Evolutionary conservation across 2,113 vertebrate genomes (phyloP).

Genomic region (Microcebus tavaratra): DNA sequence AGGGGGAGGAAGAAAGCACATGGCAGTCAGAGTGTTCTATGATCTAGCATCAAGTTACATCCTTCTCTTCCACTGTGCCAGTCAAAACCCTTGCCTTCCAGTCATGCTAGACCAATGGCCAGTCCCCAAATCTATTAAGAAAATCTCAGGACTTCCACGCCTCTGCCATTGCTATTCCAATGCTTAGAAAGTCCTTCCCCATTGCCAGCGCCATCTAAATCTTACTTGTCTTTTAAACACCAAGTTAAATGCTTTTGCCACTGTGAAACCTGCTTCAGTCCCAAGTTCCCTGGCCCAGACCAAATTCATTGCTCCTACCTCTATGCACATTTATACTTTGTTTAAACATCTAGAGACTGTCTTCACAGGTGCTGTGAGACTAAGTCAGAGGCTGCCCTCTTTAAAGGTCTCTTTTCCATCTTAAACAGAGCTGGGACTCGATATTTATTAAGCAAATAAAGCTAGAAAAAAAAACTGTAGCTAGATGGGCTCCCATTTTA

Average conservation of each 20-base stretch:
- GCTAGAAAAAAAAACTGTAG: background rate
- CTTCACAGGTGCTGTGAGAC: background rate
- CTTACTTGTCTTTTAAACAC: background rate
- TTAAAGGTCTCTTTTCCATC: background rate
- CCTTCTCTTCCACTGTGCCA: background rate
- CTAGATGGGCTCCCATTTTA: background rate
- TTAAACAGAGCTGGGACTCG: background rate
- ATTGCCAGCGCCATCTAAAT: rapidly evolving
- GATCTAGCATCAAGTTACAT: background rate
- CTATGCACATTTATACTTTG: background rate
- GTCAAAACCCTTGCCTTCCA: background rate
- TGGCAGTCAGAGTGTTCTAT: background rate
- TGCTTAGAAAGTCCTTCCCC: background rate
- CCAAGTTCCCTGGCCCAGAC: too few species aligned
- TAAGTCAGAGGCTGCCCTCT: background rate
- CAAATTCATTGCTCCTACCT: background rate
- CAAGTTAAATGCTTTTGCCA: background rate
- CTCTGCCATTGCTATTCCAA: rapidly evolving
- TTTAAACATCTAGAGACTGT: background rate
- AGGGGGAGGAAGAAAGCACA: conserved; percentile 55
- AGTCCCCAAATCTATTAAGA: background rate
- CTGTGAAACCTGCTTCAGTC: background rate
- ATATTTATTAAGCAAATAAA: conserved; percentile 27
- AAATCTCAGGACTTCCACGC: background rate
- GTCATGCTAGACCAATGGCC: rapidly evolving